phyloP scores from a whole-genome alignment of 1,140 invertebrate species.

The Stenopsyche tienmushanensis region DNA sequence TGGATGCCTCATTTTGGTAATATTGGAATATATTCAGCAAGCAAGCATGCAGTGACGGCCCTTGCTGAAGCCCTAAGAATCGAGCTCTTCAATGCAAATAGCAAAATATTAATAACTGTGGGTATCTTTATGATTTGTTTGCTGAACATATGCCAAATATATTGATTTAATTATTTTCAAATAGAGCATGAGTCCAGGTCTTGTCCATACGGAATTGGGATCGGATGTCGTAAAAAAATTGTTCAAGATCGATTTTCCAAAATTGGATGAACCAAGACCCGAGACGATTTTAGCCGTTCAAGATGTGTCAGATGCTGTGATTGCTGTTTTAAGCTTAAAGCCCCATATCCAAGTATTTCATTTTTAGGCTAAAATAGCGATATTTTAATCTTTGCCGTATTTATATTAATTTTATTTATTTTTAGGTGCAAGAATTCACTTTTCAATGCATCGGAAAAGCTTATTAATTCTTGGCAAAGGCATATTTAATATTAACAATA shows the following conservation, averaged over 20 bases:
- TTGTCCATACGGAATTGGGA: constrained; percentile 58
- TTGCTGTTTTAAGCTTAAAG: constrained; percentile 55
- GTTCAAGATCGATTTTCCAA: no score
- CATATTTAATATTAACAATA: no score
- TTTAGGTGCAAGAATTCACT: no score
- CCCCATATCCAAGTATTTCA: constrained; percentile 58
- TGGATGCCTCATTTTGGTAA: neutral
- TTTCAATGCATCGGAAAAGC: no score
- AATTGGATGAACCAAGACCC: constrained; percentile 32
- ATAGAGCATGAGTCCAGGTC: constrained; percentile 63
- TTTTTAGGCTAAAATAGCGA: no score
- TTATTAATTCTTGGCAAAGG: no score
- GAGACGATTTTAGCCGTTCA: constrained; percentile 45
- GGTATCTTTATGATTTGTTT: neutral
- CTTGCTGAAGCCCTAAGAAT: neutral
- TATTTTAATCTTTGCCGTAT: no score
- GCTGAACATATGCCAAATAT: no score
- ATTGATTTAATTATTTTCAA: no score
- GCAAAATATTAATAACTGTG: constrained; percentile 57
- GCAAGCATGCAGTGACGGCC: neutral
- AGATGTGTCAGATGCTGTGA: constrained; percentile 57
- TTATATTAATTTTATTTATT: no score
- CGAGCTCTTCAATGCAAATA: neutral
- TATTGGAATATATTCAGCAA: constrained; percentile 1
- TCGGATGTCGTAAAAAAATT: no score